Evolutionary conservation across 2,113 vertebrate species (phyloP), one percentile per base, ranked within the genome.

Genomic region (Colius striatus): DNA sequence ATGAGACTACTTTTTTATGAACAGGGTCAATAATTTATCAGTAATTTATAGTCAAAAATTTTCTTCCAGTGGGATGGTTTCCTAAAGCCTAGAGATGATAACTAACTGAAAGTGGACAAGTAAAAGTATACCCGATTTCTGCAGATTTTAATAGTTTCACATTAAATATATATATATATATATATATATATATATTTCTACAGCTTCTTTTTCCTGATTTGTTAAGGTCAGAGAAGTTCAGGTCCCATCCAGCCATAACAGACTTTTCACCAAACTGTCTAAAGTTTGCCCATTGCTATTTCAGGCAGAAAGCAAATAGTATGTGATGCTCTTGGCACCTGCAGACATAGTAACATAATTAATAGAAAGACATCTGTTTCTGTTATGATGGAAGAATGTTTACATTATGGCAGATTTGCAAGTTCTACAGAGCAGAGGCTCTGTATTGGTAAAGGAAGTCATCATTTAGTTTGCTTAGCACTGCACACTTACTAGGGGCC

Each of bases 371-470:
- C 89, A 95, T 91, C 92, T 96, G 92, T 95, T 94, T 96, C 95
- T 97, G 66, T 95, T 96, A 91, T 91, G 95, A 94, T 79, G 54
- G 90, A 95, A 92, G 48, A 83, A 94, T 97, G 92, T 96, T 96
- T 96, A 94, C 82, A 85, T 94, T 93, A 88, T 20, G 87, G 90
- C 87, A 92, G 78, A 93, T 94, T 88, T 91, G 71, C 83, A 84
- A 94, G 79, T 84, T 92, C 78, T 88, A 43, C 60, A 74, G 82
- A 93, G 94, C 79, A 90, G 84, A 90, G 82, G 48, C 63, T 67
- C 72, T 71, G 53, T 51, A 53, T 60, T 92, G 73, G 60, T 91
- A 67, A 92, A 94, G 94, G 86, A 96, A 91, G 61, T 87, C 63
- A 87, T 85, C 65, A 48, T 76, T 92, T 85, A 74, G 78, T 88